Evolutionary conservation across 1,140 invertebrate species (phyloP).

Genomic region (Lepidurus couesii): DNA sequence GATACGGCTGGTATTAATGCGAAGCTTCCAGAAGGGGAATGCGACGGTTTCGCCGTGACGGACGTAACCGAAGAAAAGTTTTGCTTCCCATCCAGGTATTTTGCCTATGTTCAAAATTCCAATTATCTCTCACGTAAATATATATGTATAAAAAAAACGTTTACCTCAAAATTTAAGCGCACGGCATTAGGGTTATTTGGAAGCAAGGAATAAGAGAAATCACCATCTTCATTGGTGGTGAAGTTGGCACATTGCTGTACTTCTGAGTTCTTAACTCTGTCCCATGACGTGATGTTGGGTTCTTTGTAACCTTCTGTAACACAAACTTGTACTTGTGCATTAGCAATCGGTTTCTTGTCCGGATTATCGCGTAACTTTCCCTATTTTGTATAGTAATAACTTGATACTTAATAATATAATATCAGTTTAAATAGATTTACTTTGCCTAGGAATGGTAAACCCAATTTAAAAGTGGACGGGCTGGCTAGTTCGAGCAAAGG

Average conservation of each 20-base stretch:
- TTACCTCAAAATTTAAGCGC: background rate
- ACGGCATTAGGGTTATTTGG: background rate
- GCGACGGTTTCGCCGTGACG: too few species aligned
- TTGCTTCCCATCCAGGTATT: too few species aligned
- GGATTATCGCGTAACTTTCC: background rate
- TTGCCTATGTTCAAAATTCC: too few species aligned
- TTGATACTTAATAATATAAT: too few species aligned
- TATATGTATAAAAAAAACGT: too few species aligned
- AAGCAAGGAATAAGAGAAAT: background rate
- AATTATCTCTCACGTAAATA: too few species aligned
- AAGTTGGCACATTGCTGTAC: background rate
- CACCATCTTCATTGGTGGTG: background rate
- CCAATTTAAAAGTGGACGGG: slow-evolving; percentile 56
- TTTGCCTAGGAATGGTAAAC: slow-evolving; percentile 58
- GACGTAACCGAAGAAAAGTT: too few species aligned
- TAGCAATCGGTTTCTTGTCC: background rate
- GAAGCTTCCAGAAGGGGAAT: too few species aligned
- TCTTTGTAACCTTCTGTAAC: background rate
- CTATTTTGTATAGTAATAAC: background rate
- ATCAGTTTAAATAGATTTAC: slow-evolving; percentile 40
- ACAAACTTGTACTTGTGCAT: background rate
- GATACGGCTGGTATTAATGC: too few species aligned
- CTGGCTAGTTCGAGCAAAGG: slow-evolving; percentile 43
- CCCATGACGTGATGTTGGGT: background rate
- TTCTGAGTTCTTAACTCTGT: background rate